Percentiles rank a stretch among this genome's conserved stretches.
phyloP scores from a whole-genome alignment of 2,797 vertebrate genomes.

The Threskiornis aethiopicus region DNA sequence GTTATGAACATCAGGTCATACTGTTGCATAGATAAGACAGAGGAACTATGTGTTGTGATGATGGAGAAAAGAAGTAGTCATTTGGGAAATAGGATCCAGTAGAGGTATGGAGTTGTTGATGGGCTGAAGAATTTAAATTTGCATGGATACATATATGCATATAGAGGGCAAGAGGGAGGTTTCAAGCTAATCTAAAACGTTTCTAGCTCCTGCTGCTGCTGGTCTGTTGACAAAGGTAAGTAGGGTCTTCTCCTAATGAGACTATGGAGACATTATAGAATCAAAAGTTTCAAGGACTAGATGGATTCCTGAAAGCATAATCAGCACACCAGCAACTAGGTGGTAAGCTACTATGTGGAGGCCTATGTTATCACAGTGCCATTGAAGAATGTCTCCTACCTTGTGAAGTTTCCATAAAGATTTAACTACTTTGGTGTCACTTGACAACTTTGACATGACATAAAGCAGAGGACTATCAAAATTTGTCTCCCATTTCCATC shows the following conservation, averaged over 20 bases:
- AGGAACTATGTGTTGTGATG: background rate
- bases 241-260: background rate
- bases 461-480: background rate
- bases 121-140: background rate
- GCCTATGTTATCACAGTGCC: background rate
- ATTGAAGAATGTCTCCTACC: background rate
- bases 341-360: background rate
- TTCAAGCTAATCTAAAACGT: background rate
- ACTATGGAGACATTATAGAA: background rate
- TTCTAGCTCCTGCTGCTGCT: background rate
- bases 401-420: background rate
- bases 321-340: background rate
- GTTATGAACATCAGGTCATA: background rate
- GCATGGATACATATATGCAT: accelerated
- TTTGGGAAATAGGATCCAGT: background rate
- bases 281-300: background rate
- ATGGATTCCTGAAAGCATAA: background rate
- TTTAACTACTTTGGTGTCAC: background rate
- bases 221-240: background rate
- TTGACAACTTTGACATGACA: background rate
- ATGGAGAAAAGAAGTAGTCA: background rate
- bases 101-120: background rate
- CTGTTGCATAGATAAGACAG: too few relatives aligned
- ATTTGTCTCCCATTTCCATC: background rate
- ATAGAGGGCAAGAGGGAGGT: accelerated